These are phyloP conservation scores for Eupithecia tripunctaria DNA, from an alignment of 2,888 invertebrate species.

Conservation along the genomic window DNA sequence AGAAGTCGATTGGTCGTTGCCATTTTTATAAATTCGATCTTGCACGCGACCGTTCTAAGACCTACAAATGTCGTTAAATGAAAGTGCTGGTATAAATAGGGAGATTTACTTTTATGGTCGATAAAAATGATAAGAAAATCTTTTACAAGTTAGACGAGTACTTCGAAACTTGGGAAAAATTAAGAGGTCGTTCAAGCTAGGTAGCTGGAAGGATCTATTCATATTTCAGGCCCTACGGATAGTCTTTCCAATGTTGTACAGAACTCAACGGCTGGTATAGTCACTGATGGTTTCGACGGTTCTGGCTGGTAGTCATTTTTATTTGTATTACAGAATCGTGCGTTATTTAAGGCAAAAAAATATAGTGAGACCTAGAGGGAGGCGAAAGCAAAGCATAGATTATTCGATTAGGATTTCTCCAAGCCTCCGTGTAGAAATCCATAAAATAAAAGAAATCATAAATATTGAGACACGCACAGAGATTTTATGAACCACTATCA, in stretches of 20 bases:
- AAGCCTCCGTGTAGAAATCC: background rate
- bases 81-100: slow-evolving; percentile 44
- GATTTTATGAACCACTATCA: slow-evolving; percentile 9
- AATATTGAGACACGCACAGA: slow-evolving; percentile 12
- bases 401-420: background rate
- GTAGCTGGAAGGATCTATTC: background rate
- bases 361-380: background rate
- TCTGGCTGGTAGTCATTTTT: background rate
- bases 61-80: slow-evolving; percentile 44
- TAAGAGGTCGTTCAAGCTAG: background rate
- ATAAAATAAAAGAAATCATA: slow-evolving; percentile 10
- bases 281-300: background rate
- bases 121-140: slow-evolving; percentile 17
- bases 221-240: background rate
- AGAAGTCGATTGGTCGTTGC: slow-evolving; percentile 66
- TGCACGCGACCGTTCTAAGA: slow-evolving; percentile 66
- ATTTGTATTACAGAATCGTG: too few relatives aligned
- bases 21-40: slow-evolving; percentile 78
- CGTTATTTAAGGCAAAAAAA: background rate
- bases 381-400: background rate
- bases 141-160: background rate
- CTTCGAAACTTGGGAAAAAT: background rate
- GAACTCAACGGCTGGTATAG: background rate
- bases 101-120: slow-evolving; percentile 25
- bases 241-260: background rate